Evolutionary conservation across 2,113 vertebrate genomes (phyloP).

Genomic region (Peromyscus maniculatus): DNA sequence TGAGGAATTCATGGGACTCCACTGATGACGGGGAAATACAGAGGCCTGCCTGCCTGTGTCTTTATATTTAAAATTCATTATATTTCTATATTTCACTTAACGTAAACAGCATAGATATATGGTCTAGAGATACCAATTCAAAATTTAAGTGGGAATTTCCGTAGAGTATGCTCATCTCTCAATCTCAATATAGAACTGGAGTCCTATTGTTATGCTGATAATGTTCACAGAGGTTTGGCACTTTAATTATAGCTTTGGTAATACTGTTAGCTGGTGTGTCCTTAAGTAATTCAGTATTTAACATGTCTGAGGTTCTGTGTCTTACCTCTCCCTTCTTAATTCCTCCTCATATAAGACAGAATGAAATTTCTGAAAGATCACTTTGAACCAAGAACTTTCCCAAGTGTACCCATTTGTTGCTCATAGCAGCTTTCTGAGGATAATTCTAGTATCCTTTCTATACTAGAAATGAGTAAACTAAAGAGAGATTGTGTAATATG

Average conservation of each 20-base stretch:
- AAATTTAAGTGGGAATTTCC: conserved; percentile 20
- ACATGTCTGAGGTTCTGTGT: neutral
- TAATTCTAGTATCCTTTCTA: neutral
- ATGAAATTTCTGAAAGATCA: conserved; percentile 34
- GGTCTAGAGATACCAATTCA: conserved; percentile 25
- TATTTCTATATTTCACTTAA: conserved; percentile 24
- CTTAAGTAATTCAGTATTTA: conserved; percentile 43
- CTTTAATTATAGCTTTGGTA: conserved; percentile 17
- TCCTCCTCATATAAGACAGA: conserved; percentile 27
- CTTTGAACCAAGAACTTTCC: neutral
- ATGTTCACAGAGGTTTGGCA: neutral
- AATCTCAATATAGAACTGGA: neutral
- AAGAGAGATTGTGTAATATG: neutral
- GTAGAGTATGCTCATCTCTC: neutral
- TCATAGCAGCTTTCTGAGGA: neutral
- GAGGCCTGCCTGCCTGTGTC: neutral
- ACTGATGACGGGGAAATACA: neutral
- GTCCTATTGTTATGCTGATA: neutral
- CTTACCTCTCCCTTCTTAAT: conserved; percentile 2
- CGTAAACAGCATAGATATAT: neutral
- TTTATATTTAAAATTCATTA: conserved; percentile 38
- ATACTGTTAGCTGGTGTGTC: neutral
- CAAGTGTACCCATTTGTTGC: neutral
- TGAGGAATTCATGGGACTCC: neutral
- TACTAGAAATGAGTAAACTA: conserved; percentile 48